A percentile compares a stretch with the other conserved stretches of the same genome.
These are phyloP conservation scores for Apteryx mantelli DNA, from an alignment of 2,113 vertebrate genomes.

Conservation along the genomic window DNA sequence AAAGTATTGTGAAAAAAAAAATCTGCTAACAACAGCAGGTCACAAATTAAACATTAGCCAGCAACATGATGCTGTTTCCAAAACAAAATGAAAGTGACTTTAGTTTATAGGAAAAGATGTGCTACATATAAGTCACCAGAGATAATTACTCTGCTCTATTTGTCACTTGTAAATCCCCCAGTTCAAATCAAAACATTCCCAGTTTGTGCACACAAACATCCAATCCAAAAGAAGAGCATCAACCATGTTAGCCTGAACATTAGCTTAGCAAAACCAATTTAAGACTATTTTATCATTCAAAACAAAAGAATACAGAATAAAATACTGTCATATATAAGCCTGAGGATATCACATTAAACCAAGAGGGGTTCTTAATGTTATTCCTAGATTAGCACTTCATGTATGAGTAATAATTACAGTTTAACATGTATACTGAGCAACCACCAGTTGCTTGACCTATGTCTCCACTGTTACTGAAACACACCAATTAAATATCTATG, in stretches of 20 bases:
- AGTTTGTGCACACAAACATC: not conserved
- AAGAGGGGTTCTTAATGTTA: not conserved
- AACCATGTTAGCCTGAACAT: not conserved
- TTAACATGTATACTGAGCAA: not conserved
- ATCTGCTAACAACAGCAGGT: not conserved
- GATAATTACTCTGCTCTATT: not conserved
- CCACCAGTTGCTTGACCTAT: not conserved
- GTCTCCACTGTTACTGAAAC: not conserved
- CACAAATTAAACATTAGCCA: not conserved
- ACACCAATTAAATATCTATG: not conserved
- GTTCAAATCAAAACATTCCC: not conserved
- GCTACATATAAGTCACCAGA: not conserved
- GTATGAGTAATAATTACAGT: not conserved
- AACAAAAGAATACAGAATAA: not conserved
- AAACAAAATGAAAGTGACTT: not conserved
- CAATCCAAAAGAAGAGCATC: not conserved
- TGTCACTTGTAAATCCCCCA: not conserved
- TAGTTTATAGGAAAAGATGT: not conserved
- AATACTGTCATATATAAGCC: not conserved
- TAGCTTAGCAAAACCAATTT: not conserved
- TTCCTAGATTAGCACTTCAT: not conserved
- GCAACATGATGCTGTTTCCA: not conserved
- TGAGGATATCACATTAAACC: not conserved
- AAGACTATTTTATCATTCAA: not conserved
- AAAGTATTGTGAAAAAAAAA: not conserved